A percentile compares a stretch with the other conserved stretches of the same genome.
These are phyloP conservation scores for Lithophane socia DNA, from an alignment of 2,888 invertebrate species.

Conservation along the genomic window DNA sequence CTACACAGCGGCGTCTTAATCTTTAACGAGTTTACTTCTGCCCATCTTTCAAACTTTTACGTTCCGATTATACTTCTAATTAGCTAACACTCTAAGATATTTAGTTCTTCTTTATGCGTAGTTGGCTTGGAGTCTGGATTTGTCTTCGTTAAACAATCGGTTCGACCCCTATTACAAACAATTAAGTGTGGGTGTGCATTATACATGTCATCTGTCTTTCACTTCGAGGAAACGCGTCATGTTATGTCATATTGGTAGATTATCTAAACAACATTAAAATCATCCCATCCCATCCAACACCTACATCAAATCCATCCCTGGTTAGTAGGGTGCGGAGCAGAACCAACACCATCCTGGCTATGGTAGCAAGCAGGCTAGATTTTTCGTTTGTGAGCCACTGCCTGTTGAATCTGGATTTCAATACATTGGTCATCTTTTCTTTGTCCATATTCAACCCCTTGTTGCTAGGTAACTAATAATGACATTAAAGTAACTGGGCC, in stretches of 20 bases:
- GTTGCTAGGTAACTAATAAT: too few species aligned
- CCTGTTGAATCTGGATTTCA: too few species aligned
- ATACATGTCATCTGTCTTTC: neutral
- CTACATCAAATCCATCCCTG: too few species aligned
- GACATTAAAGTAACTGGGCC: too few species aligned
- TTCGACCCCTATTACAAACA: neutral
- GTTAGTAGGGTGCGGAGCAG: too few species aligned
- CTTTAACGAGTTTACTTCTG: slow-evolving; percentile 70
- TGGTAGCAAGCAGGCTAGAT: too few species aligned
- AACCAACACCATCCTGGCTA: too few species aligned
- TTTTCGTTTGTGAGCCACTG: too few species aligned
- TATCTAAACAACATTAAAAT: neutral
- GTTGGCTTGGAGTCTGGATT: neutral
- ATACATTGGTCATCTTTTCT: too few species aligned
- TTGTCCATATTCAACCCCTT: too few species aligned
- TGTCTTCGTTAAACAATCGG: neutral
- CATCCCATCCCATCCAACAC: too few species aligned
- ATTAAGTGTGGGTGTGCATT: neutral
- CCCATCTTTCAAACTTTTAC: slow-evolving; percentile 67
- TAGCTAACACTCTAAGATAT: slow-evolving; percentile 38
- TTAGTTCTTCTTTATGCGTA: neutral
- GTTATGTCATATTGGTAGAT: neutral
- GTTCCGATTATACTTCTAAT: slow-evolving; percentile 65
- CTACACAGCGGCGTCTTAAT: slow-evolving; percentile 69
- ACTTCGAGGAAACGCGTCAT: neutral